A percentile compares a stretch with the other conserved stretches of the same genome.
Evolutionary conservation across 2,888 invertebrate genomes (phyloP).

Genomic region (Pollenia amentaria): DNA sequence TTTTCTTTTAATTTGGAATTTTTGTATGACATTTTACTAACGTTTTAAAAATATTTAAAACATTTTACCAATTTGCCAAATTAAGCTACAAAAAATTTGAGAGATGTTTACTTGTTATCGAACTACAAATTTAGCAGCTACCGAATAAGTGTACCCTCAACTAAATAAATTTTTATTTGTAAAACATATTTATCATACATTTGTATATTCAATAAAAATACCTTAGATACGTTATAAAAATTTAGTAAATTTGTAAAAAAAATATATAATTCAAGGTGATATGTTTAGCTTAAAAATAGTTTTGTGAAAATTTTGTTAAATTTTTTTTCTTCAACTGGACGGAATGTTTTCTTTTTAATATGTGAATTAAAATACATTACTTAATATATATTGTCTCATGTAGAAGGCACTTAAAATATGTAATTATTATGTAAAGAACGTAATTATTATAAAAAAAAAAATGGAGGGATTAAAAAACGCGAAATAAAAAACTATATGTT

Average conservation of each 20-base stretch:
- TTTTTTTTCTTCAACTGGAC: conserved; percentile 37
- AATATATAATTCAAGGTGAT: conserved; percentile 28
- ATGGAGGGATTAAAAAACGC: conserved; percentile 35
- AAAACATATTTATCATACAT: conserved; percentile 17
- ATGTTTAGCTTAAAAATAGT: conserved; percentile 50
- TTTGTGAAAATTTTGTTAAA: conserved; percentile 20
- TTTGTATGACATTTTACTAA: too few relatives aligned
- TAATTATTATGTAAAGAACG: neutral
- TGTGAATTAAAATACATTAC: conserved; percentile 1
- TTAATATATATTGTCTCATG: conserved; percentile 13
- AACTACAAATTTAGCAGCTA: too few relatives aligned
- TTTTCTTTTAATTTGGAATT: too few relatives aligned
- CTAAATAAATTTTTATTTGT: conserved; percentile 3
- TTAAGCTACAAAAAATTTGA: too few relatives aligned
- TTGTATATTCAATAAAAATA: neutral
- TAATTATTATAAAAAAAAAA: conserved; percentile 3
- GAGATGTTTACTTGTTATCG: too few relatives aligned
- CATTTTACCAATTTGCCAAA: too few relatives aligned
- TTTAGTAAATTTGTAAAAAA: conserved; percentile 66
- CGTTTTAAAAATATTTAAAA: too few relatives aligned
- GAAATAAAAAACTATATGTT: neutral
- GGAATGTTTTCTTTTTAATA: conserved; percentile 10
- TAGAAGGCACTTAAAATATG: conserved; percentile 42
- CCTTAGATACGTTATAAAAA: conserved; percentile 3
- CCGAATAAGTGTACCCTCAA: too few relatives aligned